Evolutionary conservation across 2,113 vertebrate genomes (phyloP), one percentile per base, ranked within the genome.

Genomic region (Litocranius walleri): DNA sequence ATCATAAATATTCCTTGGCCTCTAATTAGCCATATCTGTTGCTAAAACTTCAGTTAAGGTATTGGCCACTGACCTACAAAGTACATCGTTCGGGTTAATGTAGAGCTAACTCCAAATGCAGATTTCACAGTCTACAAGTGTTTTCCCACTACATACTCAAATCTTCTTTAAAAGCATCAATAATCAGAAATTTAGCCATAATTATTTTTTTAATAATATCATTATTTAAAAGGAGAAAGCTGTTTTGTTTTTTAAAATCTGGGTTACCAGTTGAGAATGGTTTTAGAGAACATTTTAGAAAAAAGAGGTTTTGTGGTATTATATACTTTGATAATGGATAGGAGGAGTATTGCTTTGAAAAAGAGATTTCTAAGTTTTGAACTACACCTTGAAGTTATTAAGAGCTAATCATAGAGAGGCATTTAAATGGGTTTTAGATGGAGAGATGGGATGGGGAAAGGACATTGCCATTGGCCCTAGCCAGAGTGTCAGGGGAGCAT

Each of bases 231-330:
- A 90, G 54, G n/a, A 90, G 95, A 74, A 67, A 29, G 1, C 7
- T 7, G 1, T 85, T 95, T 80, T 91, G 40, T 85, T 48, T 9
- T 56, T 56, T 17, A 85, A 95, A 87, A 48, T 57, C 71, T 86
- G 15, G 23, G 61, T 77, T 96, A 84, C 61, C 80, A 93, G 59
- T 74, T 95, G 33, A 95, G 29, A 50, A 12, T 89, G 7, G 6
- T 96, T 96, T 94, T 94, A 94, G 52, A 97, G 29, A 91, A 61
- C 13, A 54, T 90, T 94, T 96, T 90, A 88, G 45, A 88, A 96
- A 40, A 96, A 87, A 91, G 50, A 78, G 36, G 9, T 91, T 97
- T 94, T 93, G 30, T 78, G 3, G 29, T 93, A 3, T 83, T 40
- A 25, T 1, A 0, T 91, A 78, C 36, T 88, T 29, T 80, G 67